Percentiles rank a stretch among this genome's conserved stretches.
Evolutionary conservation across 1,140 invertebrate species (phyloP).

Genomic region (Aphis craccivora): DNA sequence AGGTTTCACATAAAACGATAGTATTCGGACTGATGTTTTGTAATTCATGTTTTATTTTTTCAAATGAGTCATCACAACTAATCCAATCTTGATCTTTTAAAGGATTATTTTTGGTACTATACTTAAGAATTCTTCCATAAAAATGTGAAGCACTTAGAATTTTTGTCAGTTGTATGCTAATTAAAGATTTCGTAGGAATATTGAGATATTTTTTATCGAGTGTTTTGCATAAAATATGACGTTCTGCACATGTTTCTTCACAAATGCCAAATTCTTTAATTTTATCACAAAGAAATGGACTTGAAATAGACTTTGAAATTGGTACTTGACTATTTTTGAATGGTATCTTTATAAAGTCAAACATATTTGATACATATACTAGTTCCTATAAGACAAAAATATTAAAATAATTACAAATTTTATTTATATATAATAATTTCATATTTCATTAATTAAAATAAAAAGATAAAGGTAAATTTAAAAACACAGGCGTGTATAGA

Average conservation of each 20-base stretch:
- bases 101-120: constrained; percentile 26
- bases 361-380: constrained; percentile 15
- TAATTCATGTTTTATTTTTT: constrained; percentile 27
- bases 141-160: constrained; percentile 41
- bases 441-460: neutral
- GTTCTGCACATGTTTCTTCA: constrained; percentile 24
- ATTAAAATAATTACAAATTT: constrained; percentile 15
- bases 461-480: neutral
- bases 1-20: constrained; percentile 16
- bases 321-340: neutral
- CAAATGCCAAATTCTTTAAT: constrained; percentile 43
- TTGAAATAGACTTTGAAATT: no score
- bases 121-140: constrained; percentile 49
- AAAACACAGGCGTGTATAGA: no score
- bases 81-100: constrained; percentile 33
- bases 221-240: constrained; percentile 31
- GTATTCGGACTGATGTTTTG: neutral
- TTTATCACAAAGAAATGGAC: constrained; percentile 39
- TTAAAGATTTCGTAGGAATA: constrained; percentile 29
- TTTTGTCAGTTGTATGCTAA: neutral
- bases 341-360: constrained; percentile 16
- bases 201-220: constrained; percentile 22
- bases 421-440: no score
- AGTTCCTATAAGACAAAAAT: constrained; percentile 17
- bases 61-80: neutral